Evolutionary conservation across 1,140 invertebrate species (phyloP).

Genomic region (Cryptotermes secundus): DNA sequence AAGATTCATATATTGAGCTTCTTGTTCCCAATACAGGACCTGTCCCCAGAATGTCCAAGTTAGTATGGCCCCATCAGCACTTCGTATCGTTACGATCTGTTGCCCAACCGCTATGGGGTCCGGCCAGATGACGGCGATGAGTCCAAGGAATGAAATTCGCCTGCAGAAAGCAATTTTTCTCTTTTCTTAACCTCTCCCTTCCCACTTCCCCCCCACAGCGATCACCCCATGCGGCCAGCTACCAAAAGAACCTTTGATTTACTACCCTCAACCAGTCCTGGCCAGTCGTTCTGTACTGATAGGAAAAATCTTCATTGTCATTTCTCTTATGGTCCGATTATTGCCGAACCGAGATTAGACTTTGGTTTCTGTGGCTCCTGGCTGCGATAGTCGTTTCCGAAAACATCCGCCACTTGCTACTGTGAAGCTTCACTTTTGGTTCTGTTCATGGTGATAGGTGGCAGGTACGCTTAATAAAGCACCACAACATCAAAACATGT

Average conservation of each 20-base stretch:
- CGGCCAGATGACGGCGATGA: conserved; percentile 20
- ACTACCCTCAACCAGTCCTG: not conserved
- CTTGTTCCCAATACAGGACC: too few relatives aligned
- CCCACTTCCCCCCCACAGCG: too few relatives aligned
- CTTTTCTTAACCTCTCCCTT: not conserved
- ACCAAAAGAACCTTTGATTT: not conserved
- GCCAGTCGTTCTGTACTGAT: not conserved
- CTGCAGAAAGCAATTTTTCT: conserved; percentile 28
- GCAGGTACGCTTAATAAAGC: too few relatives aligned
- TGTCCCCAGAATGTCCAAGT: too few relatives aligned
- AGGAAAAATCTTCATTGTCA: conserved; percentile 25
- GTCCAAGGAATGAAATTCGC: conserved; percentile 18
- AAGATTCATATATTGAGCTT: too few relatives aligned
- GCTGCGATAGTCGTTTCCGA: not conserved
- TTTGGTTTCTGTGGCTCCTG: not conserved
- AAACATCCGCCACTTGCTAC: not conserved
- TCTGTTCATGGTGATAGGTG: too few relatives aligned
- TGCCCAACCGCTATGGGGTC: not conserved
- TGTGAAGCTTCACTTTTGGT: too few relatives aligned
- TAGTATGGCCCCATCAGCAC: too few relatives aligned
- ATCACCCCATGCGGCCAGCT: not conserved
- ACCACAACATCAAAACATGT: too few relatives aligned
- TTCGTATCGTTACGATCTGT: too few relatives aligned
- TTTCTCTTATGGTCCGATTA: conserved; percentile 27
- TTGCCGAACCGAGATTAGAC: conserved; percentile 1